Percentiles rank a stretch among this genome's conserved stretches.
phyloP scores from a whole-genome alignment of 2,113 vertebrate genomes.

The Leucoraja erinaceus region DNA sequence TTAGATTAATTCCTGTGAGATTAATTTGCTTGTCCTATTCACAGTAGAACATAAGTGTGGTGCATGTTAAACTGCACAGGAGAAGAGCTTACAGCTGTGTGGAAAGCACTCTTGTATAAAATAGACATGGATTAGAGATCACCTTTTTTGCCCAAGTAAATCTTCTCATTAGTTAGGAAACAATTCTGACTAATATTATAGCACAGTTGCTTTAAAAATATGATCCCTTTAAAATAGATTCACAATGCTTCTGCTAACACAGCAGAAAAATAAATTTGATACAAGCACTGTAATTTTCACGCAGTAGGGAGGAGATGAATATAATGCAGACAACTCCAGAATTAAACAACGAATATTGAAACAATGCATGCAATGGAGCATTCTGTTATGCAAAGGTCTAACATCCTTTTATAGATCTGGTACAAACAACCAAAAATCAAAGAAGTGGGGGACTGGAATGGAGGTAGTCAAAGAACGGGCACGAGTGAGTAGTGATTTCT shows the following conservation, averaged over 20 bases:
- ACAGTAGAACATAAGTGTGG: background rate
- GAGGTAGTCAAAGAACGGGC: too few species aligned
- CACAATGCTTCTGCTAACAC: background rate
- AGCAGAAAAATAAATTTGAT: constrained; percentile 3
- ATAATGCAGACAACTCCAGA: background rate
- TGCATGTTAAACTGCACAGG: background rate
- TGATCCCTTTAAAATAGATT: constrained; percentile 13
- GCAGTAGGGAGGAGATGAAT: background rate
- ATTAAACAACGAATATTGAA: background rate
- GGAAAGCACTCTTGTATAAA: background rate
- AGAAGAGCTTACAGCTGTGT: background rate
- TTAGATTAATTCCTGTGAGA: background rate
- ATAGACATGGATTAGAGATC: background rate
- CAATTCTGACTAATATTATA: background rate
- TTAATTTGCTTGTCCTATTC: background rate
- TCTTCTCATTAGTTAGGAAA: background rate
- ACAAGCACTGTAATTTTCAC: background rate
- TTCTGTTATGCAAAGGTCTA: background rate
- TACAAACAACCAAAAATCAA: background rate
- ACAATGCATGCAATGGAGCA: background rate
- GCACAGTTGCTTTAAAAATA: background rate
- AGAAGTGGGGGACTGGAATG: too few species aligned
- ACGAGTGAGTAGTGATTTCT: too few species aligned
- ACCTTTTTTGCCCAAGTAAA: background rate
- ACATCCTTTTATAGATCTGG: background rate